Percentiles rank a stretch among this genome's conserved stretches.
These are phyloP conservation scores for Colistium nudipinnis DNA, from an alignment of 2,113 vertebrate genomes.

Conservation along the genomic window DNA sequence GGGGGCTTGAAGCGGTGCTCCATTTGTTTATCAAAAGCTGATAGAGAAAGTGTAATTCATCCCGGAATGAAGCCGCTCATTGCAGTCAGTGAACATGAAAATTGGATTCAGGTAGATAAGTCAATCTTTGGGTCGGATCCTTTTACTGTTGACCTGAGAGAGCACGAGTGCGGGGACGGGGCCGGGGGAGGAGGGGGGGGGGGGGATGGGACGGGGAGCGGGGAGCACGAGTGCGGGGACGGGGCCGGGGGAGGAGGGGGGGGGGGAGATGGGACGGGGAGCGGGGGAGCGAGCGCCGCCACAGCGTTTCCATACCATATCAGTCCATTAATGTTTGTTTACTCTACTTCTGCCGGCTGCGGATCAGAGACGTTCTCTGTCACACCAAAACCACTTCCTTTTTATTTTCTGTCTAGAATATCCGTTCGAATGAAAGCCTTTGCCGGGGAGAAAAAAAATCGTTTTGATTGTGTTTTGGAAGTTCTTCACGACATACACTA, in stretches of 20 bases:
- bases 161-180: constrained; percentile 27
- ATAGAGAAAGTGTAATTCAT: constrained; percentile 81
- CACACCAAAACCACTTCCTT: too few species aligned
- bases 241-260: constrained; percentile 19
- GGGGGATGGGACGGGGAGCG: too few species aligned
- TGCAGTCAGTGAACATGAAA: constrained; percentile 84
- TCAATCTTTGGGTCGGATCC: constrained; percentile 79
- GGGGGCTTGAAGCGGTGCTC: constrained; percentile 62
- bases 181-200: constrained; percentile 17
- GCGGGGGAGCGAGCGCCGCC: constrained; percentile 41
- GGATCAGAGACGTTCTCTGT: too few species aligned
- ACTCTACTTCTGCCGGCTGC: constrained; percentile 36
- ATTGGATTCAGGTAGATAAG: constrained; percentile 85
- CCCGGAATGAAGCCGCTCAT: constrained; percentile 77
- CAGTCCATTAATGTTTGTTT: constrained; percentile 56
- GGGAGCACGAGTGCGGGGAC: constrained; percentile 37
- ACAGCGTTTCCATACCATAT: constrained; percentile 54
- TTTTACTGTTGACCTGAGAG: constrained; percentile 78
- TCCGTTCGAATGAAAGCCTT: too few species aligned
- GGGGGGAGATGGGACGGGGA: too few species aligned
- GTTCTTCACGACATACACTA: background rate
- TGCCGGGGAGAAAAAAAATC: constrained; percentile 17
- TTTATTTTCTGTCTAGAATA: too few species aligned
- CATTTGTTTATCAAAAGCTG: constrained; percentile 82
- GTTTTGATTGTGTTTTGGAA: constrained; percentile 6